Conservation (phyloP, 2,888 invertebrate genomes). For the Eurytoma adleriae region DNA sequence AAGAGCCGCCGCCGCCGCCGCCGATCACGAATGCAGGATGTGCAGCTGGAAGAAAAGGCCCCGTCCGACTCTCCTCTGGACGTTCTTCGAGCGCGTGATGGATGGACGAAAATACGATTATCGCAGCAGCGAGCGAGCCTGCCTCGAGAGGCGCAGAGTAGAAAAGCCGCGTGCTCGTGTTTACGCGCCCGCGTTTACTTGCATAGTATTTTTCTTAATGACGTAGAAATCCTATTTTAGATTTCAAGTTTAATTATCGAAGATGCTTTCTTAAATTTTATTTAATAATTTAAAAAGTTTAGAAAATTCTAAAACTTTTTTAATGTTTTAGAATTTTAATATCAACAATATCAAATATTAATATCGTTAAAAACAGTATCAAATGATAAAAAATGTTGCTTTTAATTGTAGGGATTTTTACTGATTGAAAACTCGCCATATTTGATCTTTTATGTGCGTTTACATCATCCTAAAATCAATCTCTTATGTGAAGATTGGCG, state of each 20-base stretch:
- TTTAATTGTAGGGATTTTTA: no score
- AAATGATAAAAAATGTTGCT: no score
- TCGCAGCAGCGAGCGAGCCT: conserved; percentile 30
- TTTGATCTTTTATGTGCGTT: not conserved
- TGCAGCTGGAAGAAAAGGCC: conserved; percentile 53
- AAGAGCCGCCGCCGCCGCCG: conserved; percentile 36
- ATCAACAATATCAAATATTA: no score
- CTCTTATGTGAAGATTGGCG: not conserved
- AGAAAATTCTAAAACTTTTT: no score
- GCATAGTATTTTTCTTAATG: no score
- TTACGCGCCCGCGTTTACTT: conserved; percentile 3
- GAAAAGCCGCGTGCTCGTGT: not conserved
- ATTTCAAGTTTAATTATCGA: no score
- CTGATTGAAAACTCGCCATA: no score
- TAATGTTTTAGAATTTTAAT: no score
- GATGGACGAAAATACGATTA: conserved; percentile 61
- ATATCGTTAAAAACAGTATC: no score
- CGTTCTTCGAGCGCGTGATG: conserved; percentile 45
- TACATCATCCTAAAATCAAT: not conserved
- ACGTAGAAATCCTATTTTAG: no score
- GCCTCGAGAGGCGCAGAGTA: not conserved
- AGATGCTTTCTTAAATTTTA: no score
- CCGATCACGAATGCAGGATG: conserved; percentile 56
- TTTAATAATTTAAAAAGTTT: no score
- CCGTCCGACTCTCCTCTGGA: conserved; percentile 25